Conservation (phyloP, 2,888 invertebrate genomes). For the Hydrotaea diabolus region DNA sequence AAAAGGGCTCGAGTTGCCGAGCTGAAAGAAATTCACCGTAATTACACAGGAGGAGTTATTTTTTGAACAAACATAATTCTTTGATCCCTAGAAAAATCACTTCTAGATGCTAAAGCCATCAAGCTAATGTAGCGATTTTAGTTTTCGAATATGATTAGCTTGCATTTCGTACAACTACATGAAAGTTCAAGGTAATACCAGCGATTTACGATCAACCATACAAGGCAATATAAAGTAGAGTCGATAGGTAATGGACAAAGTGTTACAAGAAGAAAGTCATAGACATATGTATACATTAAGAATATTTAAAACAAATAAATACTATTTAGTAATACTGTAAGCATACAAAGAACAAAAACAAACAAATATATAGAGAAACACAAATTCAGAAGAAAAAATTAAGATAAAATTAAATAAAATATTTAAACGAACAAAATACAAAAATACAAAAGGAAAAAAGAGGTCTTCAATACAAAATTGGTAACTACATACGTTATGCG, state of each 20-base stretch:
- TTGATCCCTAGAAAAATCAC: too few relatives aligned
- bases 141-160: too few relatives aligned
- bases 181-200: too few relatives aligned
- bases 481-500: slow-evolving; percentile 20
- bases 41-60: too few relatives aligned
- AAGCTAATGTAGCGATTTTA: too few relatives aligned
- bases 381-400: background rate
- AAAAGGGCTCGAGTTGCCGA: too few relatives aligned
- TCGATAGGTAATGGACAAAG: background rate
- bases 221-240: slow-evolving; percentile 54
- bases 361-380: slow-evolving; percentile 1
- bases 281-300: background rate
- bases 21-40: too few relatives aligned
- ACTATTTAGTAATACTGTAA: background rate
- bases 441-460: background rate
- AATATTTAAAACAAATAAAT: background rate
- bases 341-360: slow-evolving; percentile 4
- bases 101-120: too few relatives aligned
- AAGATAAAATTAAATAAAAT: background rate
- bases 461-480: slow-evolving; percentile 11
- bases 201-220: slow-evolving; percentile 6
- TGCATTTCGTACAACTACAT: background rate
- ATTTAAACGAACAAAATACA: background rate
- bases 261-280: too few relatives aligned
- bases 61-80: too few relatives aligned